A percentile compares a stretch with the other conserved stretches of the same genome.
Conservation (phyloP, 2,888 invertebrate genomes). For the Danaus chrysippus region DNA sequence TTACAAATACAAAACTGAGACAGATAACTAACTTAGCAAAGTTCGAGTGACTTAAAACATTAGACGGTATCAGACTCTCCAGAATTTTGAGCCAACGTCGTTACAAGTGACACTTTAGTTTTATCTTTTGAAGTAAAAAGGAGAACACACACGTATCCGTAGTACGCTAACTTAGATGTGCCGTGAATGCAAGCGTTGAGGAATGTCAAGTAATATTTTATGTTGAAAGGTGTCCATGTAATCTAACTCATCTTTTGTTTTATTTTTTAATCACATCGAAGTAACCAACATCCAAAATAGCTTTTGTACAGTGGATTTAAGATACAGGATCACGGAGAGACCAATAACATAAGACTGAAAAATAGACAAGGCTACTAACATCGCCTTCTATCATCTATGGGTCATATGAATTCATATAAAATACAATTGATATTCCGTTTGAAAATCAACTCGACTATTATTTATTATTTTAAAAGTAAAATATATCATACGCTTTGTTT, state of each 20-base stretch:
- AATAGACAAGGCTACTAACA: no score
- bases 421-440: no score
- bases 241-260: neutral
- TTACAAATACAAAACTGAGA: no score
- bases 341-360: no score
- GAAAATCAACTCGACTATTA: no score
- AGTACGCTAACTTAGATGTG: conserved; percentile 1
- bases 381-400: no score
- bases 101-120: conserved; percentile 7
- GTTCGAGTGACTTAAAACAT: neutral
- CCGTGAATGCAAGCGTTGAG: neutral
- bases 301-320: no score
- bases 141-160: conserved; percentile 7
- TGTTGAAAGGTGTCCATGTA: neutral
- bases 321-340: no score
- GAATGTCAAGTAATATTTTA: neutral
- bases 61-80: neutral
- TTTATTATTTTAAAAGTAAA: no score
- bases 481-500: no score
- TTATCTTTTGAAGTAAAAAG: conserved; percentile 5
- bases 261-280: neutral
- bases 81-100: neutral
- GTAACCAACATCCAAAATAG: no score
- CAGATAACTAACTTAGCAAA: neutral
- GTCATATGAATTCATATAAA: no score